Conservation (phyloP, 1,140 invertebrate species). For the Drosophila athabasca region DNA sequence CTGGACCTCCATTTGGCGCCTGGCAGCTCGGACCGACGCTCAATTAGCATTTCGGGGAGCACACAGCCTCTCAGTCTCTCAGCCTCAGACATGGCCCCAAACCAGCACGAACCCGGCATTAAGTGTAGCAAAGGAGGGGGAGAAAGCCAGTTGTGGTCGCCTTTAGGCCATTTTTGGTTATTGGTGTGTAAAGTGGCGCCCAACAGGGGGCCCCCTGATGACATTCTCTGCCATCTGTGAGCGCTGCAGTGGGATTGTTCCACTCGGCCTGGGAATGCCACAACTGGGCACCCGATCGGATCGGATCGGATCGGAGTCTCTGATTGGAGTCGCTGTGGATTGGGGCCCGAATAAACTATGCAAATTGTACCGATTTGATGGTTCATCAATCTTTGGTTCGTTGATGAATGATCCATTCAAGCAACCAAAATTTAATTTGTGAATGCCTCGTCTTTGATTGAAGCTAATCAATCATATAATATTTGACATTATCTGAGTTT, state of each 20-base stretch:
- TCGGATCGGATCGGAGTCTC: background rate
- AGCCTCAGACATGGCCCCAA: conserved; percentile 42
- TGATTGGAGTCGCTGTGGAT: conserved; percentile 1
- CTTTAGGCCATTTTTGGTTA: conserved; percentile 38
- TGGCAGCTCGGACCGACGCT: conserved; percentile 43
- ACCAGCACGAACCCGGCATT: conserved; percentile 61
- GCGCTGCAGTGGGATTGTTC: conserved; percentile 2
- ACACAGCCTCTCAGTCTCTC: conserved; percentile 14
- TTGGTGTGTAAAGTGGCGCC: conserved; percentile 44
- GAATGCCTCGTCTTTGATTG: conserved; percentile 5
- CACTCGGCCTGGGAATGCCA: conserved; percentile 5
- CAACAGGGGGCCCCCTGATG: conserved; percentile 40
- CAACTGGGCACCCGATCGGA: background rate
- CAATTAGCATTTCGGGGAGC: conserved; percentile 66
- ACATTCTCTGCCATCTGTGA: conserved; percentile 48
- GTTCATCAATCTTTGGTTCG: conserved; percentile 3
- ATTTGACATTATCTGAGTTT: too few relatives aligned
- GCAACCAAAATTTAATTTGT: background rate
- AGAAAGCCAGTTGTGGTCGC: conserved; percentile 35
- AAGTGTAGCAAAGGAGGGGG: conserved; percentile 14
- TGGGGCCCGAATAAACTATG: conserved; percentile 2
- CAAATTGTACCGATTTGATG: conserved; percentile 3
- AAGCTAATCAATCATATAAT: conserved; percentile 14
- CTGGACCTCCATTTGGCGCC: conserved; percentile 47
- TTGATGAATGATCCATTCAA: conserved; percentile 10